Evolutionary conservation across 2,888 invertebrate genomes (phyloP).

Genomic region (Rhaphigaster nebulosa): DNA sequence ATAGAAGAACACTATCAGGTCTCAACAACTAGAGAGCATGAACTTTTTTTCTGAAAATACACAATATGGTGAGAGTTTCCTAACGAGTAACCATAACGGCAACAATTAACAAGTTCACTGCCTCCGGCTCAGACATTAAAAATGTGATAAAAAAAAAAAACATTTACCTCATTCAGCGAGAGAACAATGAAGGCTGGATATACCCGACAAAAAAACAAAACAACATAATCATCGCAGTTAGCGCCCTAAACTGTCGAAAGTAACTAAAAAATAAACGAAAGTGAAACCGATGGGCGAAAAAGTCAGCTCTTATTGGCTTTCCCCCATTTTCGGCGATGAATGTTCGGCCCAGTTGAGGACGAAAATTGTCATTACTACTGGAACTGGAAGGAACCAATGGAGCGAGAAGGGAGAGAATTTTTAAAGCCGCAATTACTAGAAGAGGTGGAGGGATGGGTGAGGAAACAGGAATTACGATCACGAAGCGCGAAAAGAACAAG

Average conservation of each 20-base stretch:
- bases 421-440: not conserved
- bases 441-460: no score
- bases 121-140: not conserved
- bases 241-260: not conserved
- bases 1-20: not conserved
- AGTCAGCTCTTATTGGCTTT: not conserved
- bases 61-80: not conserved
- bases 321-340: constrained; percentile 29
- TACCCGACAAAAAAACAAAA: not conserved
- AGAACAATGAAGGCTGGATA: not conserved
- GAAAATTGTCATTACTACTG: constrained; percentile 2
- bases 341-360: not conserved
- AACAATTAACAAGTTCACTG: not conserved
- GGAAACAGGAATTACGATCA: not conserved
- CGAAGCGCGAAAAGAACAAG: not conserved
- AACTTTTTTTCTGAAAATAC: not conserved
- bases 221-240: not conserved
- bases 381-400: not conserved
- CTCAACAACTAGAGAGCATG: not conserved
- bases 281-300: constrained; percentile 8
- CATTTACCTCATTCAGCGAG: not conserved
- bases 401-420: not conserved
- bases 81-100: not conserved
- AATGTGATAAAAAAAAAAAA: not conserved
- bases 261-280: not conserved